phyloP scores from a whole-genome alignment of 1,140 invertebrate genomes.

The Stegodyphus dumicola region DNA sequence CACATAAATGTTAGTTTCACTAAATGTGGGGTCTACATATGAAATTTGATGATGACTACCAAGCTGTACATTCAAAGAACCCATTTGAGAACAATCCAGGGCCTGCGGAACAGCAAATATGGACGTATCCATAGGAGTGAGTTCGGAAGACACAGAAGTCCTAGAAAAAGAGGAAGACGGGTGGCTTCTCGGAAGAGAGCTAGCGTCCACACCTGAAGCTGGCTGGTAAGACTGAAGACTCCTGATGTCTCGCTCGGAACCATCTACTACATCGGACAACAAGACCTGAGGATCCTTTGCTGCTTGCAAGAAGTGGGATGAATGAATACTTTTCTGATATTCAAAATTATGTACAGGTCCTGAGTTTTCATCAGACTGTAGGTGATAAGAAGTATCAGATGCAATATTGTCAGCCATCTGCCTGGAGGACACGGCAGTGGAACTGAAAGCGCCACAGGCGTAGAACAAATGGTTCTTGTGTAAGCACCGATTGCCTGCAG shows the following conservation, averaged over 20 bases:
- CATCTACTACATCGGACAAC: not conserved
- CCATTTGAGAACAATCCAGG: slow-evolving; percentile 68
- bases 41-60: slow-evolving; percentile 62
- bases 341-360: slow-evolving; percentile 42
- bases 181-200: slow-evolving; percentile 26
- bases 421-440: slow-evolving; percentile 27
- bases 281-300: slow-evolving; percentile 6
- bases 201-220: not conserved
- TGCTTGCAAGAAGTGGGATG: slow-evolving; percentile 19
- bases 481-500: slow-evolving; percentile 54
- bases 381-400: slow-evolving; percentile 4
- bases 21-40: slow-evolving; percentile 41
- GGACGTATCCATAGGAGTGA: slow-evolving; percentile 61
- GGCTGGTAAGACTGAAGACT: slow-evolving; percentile 34
- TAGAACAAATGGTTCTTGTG: slow-evolving; percentile 53
- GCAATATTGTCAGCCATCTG: not conserved
- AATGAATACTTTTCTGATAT: slow-evolving; percentile 43
- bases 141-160: slow-evolving; percentile 61
- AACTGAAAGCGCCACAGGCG: slow-evolving; percentile 42
- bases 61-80: slow-evolving; percentile 70
- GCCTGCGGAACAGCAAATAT: slow-evolving; percentile 60
- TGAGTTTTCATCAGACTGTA: slow-evolving; percentile 34
- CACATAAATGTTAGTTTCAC: slow-evolving; percentile 47
- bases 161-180: slow-evolving; percentile 55
- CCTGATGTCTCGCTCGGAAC: slow-evolving; percentile 4